Evolutionary conservation across 2,113 vertebrate genomes (phyloP).

Genomic region (Salvelinus fontinalis): DNA sequence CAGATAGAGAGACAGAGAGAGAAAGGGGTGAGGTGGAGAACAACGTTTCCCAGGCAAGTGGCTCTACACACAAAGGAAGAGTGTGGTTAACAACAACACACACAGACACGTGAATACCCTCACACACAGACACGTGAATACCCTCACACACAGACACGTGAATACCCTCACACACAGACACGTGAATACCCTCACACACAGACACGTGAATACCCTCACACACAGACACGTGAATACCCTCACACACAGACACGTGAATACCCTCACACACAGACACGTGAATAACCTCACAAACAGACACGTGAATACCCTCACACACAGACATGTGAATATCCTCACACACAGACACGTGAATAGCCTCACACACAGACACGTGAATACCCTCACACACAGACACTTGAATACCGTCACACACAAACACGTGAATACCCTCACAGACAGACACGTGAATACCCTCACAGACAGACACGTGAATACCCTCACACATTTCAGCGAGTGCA

Average conservation of each 20-base stretch:
- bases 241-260: no score
- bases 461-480: slow-evolving; percentile 35
- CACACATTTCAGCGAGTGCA: slow-evolving; percentile 44
- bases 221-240: no score
- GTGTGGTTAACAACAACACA: slow-evolving; percentile 62
- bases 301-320: no score
- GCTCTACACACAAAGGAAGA: slow-evolving; percentile 71
- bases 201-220: no score
- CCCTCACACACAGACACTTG: slow-evolving; percentile 13
- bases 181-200: no score
- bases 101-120: slow-evolving; percentile 31
- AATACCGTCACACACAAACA: slow-evolving; percentile 35
- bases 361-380: background rate
- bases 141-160: slow-evolving; percentile 18
- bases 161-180: slow-evolving; percentile 16
- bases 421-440: slow-evolving; percentile 20
- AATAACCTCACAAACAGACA: no score
- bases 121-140: slow-evolving; percentile 34
- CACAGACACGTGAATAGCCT: no score
- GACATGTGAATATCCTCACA: no score
- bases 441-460: no score
- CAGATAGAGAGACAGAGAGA: slow-evolving; percentile 17
- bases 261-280: no score
- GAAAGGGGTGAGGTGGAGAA: slow-evolving; percentile 7
- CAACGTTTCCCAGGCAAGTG: slow-evolving; percentile 71